Base-by-base conservation (phyloP, 2,797 vertebrate genomes). In the Lagorchestes hirsutus region DNA sequence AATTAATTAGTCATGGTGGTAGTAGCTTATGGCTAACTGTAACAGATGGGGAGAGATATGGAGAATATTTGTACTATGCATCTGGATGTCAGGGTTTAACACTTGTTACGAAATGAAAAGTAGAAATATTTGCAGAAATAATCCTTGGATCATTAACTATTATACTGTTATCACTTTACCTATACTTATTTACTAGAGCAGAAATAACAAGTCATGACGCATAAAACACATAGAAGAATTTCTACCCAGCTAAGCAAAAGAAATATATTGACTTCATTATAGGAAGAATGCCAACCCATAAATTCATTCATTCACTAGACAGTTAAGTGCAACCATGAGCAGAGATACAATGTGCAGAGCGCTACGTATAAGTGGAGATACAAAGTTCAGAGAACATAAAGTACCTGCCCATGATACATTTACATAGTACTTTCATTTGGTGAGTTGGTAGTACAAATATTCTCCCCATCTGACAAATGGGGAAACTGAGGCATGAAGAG, bases 131-230 rank as follows among this genome's bases (percentile, higher is more conserved):
- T 96, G 58, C 90, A 58, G 90, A 95, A 97, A 91, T 74, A 56
- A 87, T 87, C 52, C 90, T 40, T 94, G 91, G 56, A 62, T 94
- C 91, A 82, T 94, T 94, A 90, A 46, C 67, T 28, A 24, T 46
- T 50, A 87, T 50, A 93, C 55, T 93, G 22, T 28, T 95, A n/a
- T 95, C 74, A 31, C 92, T 97, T 97, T 93, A 92, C 92, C 90
- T 90, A 46, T 29, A 91, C 91, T 27, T 5, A 52, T 52, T 91
- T 92, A 67, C 93, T 82, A 94, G 92, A 95, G 92, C 90, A 95
- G 95, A 93, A 90, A 59, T 9, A 91, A 95, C 56, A 93, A 95
- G 95, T 90, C 50, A 54, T 92, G 93, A 90, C 91, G 10, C 67
- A 46, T 55, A 55, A 93, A 95, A 58, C 27, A 58, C 3, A 11